These are phyloP conservation scores for Cephus runcator DNA, from an alignment of 2,888 invertebrate genomes.

Conservation along the genomic window DNA sequence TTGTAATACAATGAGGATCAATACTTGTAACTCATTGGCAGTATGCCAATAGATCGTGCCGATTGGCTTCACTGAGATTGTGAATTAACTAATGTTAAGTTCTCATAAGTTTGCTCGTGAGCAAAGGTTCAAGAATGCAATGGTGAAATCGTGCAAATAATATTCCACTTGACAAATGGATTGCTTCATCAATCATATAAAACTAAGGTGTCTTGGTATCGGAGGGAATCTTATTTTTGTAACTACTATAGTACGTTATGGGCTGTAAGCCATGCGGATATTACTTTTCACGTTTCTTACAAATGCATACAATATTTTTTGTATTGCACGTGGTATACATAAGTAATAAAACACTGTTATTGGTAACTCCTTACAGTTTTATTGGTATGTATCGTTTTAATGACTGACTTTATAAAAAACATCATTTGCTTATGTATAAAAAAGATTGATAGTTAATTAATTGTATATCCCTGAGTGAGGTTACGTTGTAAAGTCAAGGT, in stretches of 20 bases:
- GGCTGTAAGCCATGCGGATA: neutral
- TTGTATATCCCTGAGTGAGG: neutral
- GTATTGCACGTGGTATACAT: neutral
- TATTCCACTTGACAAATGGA: neutral
- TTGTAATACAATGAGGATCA: neutral
- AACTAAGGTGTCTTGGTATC: neutral
- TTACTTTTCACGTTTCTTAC: neutral
- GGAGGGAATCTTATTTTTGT: neutral
- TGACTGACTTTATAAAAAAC: too few relatives aligned
- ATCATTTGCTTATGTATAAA: neutral
- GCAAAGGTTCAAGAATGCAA: neutral
- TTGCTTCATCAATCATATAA: neutral
- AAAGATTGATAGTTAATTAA: neutral
- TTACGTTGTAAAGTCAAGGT: neutral
- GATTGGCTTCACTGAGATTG: neutral
- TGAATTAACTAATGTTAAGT: neutral
- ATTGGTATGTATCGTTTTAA: neutral
- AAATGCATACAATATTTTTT: neutral
- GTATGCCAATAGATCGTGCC: neutral
- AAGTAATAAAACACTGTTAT: neutral
- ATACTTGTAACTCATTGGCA: neutral
- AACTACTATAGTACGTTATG: neutral
- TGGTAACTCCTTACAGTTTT: neutral
- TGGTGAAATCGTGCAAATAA: neutral
- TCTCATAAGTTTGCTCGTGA: neutral